These are phyloP conservation scores for Nymphicus hollandicus DNA, from an alignment of 2,113 vertebrate genomes.

Conservation along the genomic window DNA sequence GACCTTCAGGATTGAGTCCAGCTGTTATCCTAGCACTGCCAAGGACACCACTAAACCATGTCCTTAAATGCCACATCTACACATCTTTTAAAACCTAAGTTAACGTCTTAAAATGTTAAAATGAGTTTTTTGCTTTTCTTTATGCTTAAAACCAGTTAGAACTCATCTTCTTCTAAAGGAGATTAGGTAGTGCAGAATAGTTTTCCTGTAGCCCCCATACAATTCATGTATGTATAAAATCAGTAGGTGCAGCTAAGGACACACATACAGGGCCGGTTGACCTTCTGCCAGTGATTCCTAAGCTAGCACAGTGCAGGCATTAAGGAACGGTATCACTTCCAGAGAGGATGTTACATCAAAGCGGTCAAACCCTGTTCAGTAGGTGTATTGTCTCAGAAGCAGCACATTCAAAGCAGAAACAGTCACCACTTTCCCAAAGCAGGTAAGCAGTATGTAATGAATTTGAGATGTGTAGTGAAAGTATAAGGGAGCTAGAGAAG, in stretches of 20 bases:
- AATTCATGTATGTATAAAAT: rapidly evolving
- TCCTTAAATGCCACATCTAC: neutral
- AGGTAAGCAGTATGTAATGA: neutral
- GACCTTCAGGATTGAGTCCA: neutral
- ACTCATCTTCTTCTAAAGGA: neutral
- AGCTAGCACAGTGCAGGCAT: neutral
- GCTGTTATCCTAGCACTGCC: neutral
- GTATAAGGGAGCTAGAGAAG: neutral
- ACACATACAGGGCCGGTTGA: rapidly evolving
- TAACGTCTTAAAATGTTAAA: neutral
- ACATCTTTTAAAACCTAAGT: neutral
- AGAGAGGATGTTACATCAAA: neutral
- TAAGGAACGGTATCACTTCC: rapidly evolving
- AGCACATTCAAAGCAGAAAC: neutral
- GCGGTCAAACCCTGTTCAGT: neutral
- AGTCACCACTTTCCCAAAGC: neutral
- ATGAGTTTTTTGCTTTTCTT: neutral
- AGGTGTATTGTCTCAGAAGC: neutral
- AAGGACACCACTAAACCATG: neutral
- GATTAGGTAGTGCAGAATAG: neutral
- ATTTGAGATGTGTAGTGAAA: neutral
- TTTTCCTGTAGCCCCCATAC: neutral
- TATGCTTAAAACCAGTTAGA: neutral
- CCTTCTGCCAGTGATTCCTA: neutral
- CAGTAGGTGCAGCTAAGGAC: neutral